Evolutionary conservation across 2,888 invertebrate genomes (phyloP).

Genomic region (Axea sp.): DNA sequence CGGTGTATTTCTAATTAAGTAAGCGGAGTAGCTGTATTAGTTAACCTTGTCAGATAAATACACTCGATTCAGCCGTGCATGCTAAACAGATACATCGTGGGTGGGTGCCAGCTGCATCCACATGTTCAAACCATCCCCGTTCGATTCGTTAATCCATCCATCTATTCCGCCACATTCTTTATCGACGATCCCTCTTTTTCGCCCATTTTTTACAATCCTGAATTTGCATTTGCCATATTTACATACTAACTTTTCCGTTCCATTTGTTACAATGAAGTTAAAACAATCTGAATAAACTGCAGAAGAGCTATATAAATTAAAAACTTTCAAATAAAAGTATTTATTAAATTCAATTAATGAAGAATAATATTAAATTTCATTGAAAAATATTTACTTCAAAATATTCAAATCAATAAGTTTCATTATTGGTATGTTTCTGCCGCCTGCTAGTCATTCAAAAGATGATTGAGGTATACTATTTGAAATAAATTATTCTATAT

Average conservation of each 20-base stretch:
- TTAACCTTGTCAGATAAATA: conserved; percentile 76
- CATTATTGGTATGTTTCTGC: too few species aligned
- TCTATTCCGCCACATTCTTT: conserved; percentile 37
- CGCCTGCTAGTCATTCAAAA: too few species aligned
- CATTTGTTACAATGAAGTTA: too few species aligned
- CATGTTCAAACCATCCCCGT: conserved; percentile 59
- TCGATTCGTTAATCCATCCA: conserved; percentile 67
- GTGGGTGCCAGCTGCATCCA: conserved; percentile 72
- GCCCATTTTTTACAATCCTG: conserved; percentile 21
- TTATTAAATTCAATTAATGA: too few species aligned
- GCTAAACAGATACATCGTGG: conserved; percentile 77
- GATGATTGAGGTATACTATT: too few species aligned
- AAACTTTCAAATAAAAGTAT: too few species aligned
- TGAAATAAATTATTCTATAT: too few species aligned
- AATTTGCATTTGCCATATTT: conserved; percentile 30
- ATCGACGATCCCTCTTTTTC: conserved; percentile 23
- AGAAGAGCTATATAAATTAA: too few species aligned
- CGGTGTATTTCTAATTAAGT: conserved; percentile 74
- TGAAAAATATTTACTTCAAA: too few species aligned
- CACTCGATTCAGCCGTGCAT: conserved; percentile 72
- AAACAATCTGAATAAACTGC: too few species aligned
- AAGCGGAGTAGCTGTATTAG: conserved; percentile 73
- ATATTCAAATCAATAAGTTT: too few species aligned
- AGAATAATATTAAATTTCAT: too few species aligned
- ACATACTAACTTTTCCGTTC: conserved; percentile 23